A percentile compares a stretch with the other conserved stretches of the same genome.
Evolutionary conservation across 2,113 vertebrate genomes (phyloP).

Genomic region (Otus sunia): DNA sequence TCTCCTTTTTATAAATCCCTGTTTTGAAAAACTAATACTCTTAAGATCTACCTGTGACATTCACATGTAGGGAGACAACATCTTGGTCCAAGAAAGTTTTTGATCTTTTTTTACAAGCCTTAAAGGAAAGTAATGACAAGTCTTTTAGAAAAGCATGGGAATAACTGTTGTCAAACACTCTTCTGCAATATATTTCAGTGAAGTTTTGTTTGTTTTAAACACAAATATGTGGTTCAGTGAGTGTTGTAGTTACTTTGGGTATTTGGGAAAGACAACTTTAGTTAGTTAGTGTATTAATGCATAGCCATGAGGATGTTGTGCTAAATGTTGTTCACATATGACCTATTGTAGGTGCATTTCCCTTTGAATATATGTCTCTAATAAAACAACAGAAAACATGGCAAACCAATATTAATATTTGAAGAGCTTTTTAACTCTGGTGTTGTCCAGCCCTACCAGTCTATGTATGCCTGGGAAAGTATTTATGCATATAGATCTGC

Average conservation of each 20-base stretch:
- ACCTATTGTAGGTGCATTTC: conserved; percentile 2
- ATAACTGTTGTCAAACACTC: not conserved
- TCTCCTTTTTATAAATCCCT: not conserved
- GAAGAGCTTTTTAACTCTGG: not conserved
- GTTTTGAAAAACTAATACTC: not conserved
- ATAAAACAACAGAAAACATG: not conserved
- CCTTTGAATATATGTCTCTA: not conserved
- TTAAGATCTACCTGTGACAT: not conserved
- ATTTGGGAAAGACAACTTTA: not conserved
- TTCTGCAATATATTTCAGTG: not conserved
- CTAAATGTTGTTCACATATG: not conserved
- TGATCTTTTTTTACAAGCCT: not conserved
- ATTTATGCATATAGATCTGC: not conserved
- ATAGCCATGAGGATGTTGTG: not conserved
- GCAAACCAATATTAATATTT: not conserved
- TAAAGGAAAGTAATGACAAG: not conserved
- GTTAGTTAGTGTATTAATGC: not conserved
- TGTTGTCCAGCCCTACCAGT: not conserved
- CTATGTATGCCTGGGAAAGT: not conserved
- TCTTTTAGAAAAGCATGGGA: not conserved
- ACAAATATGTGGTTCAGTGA: not conserved
- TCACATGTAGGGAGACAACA: not conserved
- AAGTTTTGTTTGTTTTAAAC: not conserved
- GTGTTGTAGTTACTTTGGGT: not conserved
- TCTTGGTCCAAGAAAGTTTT: not conserved